Evolutionary conservation across 2,113 vertebrate species (phyloP), one percentile per base, ranked within the genome.

Genomic region (Hyperoodon ampullatus): DNA sequence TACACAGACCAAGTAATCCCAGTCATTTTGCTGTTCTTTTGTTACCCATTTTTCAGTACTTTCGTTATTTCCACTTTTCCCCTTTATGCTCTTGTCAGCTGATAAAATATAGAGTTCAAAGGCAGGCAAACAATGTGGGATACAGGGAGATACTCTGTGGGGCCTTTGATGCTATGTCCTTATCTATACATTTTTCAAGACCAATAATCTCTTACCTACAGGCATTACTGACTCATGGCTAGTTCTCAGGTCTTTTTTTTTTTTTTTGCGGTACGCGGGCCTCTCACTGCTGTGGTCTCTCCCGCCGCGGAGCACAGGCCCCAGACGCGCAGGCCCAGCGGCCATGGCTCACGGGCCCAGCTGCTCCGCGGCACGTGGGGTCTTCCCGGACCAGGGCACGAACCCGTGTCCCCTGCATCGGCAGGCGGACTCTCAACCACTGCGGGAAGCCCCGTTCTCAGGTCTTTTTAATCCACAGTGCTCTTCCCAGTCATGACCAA

Each of bases 81-180:
- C 30, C 47, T 91, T 9, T 71, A 53, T 83, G 19, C 3, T 23
- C 11, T 94, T 50, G 44, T 71, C 85, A 90, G 33, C 9, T 80
- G 44, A 70, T 35, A 81, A 85, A 97, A 85, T 35, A 83, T 0
- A 53, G 39, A 94, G 5, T 81, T 88, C 24, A 53, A 93, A 93
- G 81, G 10, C n/a, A 85, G 21, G 28, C 15, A 91, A 74, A 74
- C 15, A 58, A 18, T 58, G 33, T 60, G 55, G 19, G 1, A 28
- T 78, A 19, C 8, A 66, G 21, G 4, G 24, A 92, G 18, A 90
- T 58, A 74, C 19, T 93, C 26, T 85, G 53, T 30, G 39, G 16
- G 33, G 15, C 5, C 55, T 7, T 70, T 77, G 39, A 84, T 71
- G 11, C 11, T 35, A 5, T 63, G 16, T 61, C 44, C 39, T 95